Evolutionary conservation across 1,140 invertebrate genomes (phyloP).

Genomic region (Zophobas atratus): DNA sequence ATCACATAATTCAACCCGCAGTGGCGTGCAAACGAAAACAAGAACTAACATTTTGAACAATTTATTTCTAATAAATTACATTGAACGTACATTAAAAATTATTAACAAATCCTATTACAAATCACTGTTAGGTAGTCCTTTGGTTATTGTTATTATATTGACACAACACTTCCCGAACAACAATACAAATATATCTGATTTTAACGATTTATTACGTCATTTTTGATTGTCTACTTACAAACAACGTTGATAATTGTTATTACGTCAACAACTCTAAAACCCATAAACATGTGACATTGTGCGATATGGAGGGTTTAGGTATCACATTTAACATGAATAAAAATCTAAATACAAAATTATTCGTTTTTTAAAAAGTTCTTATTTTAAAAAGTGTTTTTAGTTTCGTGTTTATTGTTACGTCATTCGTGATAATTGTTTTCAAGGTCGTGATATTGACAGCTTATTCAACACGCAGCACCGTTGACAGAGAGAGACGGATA

Average conservation of each 20-base stretch:
- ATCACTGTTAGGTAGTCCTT: conserved; percentile 27
- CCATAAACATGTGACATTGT: conserved; percentile 44
- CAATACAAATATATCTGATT: conserved; percentile 30
- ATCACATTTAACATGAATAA: conserved; percentile 39
- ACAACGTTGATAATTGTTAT: conserved; percentile 35
- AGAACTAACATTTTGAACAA: neutral
- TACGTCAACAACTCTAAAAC: conserved; percentile 39
- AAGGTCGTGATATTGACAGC: too few species aligned
- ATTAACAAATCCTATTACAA: conserved; percentile 38
- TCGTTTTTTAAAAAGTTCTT: neutral
- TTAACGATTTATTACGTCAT: conserved; percentile 1
- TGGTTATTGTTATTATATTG: conserved; percentile 23
- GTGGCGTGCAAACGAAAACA: neutral
- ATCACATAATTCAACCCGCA: neutral
- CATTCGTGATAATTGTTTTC: neutral
- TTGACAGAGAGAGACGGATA: too few species aligned
- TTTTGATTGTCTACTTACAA: conserved; percentile 42
- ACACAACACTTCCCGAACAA: conserved; percentile 30
- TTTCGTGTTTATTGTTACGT: neutral
- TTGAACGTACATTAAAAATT: conserved; percentile 36
- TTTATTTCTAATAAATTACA: conserved; percentile 39
- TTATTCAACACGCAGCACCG: too few species aligned
- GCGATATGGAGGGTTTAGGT: conserved; percentile 48
- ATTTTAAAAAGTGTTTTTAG: conserved; percentile 13
- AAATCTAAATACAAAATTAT: conserved; percentile 30